Evolutionary conservation across 2,113 vertebrate genomes (phyloP).

Genomic region (Anseranas semipalmata): DNA sequence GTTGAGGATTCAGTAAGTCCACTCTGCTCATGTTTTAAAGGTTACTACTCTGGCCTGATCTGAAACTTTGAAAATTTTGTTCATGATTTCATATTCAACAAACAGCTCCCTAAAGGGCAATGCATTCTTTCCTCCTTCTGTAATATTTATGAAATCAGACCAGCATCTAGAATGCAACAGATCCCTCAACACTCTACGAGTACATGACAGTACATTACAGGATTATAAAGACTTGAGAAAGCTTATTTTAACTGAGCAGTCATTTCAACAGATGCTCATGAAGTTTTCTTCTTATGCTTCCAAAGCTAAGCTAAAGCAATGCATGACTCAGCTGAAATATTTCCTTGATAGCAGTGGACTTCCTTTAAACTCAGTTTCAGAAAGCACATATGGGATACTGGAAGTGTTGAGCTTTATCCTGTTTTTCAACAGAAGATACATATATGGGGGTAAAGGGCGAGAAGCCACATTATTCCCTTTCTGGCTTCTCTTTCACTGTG

Average conservation of each 20-base stretch:
- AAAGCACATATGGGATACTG: background rate
- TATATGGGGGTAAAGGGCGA: background rate
- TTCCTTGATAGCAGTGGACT: background rate
- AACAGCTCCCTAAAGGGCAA: background rate
- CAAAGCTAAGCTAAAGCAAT: background rate
- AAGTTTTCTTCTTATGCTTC: background rate
- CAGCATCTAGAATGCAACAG: background rate
- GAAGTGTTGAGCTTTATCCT: background rate
- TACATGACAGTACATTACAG: background rate
- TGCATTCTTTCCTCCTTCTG: background rate
- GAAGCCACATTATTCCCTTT: background rate
- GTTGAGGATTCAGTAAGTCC: accelerated
- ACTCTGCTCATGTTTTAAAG: background rate
- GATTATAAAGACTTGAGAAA: background rate
- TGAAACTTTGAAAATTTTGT: background rate
- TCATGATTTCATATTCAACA: background rate
- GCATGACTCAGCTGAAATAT: background rate
- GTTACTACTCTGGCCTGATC: background rate
- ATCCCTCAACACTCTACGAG: background rate
- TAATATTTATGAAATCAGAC: background rate
- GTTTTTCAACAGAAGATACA: background rate
- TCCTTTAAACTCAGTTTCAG: background rate
- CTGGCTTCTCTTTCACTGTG: background rate
- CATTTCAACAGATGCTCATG: background rate
- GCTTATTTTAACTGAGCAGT: background rate